A percentile compares a stretch with the other conserved stretches of the same genome.
phyloP scores from a whole-genome alignment of 2,797 vertebrate genomes.

The Merluccius polli region DNA sequence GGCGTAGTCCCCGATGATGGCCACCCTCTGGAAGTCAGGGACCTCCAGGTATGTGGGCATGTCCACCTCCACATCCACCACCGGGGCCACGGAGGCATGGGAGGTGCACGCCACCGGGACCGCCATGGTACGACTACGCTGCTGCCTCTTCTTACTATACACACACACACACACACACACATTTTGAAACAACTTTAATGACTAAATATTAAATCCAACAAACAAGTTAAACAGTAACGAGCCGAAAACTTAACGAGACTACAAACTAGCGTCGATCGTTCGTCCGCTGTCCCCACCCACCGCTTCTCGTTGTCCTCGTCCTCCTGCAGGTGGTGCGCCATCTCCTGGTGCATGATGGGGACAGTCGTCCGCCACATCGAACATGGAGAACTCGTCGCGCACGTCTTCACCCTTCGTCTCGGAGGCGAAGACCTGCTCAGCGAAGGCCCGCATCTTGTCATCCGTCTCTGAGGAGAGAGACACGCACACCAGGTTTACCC shows the following conservation, averaged over 20 bases:
- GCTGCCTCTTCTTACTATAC: constrained; percentile 76
- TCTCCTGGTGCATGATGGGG: constrained; percentile 82
- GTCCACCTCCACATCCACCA: constrained; percentile 64
- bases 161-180: not conserved
- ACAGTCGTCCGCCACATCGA: constrained; percentile 87
- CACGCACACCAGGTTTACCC: not conserved
- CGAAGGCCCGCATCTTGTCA: constrained; percentile 81
- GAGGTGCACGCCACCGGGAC: constrained; percentile 47
- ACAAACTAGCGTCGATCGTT: not conserved
- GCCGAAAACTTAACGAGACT: not conserved
- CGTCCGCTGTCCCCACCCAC: constrained; percentile 65
- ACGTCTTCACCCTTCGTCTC: constrained; percentile 84
- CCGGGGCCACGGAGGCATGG: constrained; percentile 26
- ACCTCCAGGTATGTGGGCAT: constrained; percentile 79
- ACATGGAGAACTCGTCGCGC: constrained; percentile 86
- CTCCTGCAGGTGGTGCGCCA: constrained; percentile 73
- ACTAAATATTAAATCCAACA: too few species aligned
- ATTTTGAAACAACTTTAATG: too few species aligned
- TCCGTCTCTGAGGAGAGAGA: constrained; percentile 78
- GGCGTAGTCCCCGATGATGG: constrained; percentile 93
- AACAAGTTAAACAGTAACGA: not conserved
- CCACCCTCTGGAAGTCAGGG: constrained; percentile 93
- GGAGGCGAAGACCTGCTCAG: constrained; percentile 89
- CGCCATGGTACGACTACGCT: constrained; percentile 58
- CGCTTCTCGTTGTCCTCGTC: constrained; percentile 74